Conservation (phyloP, 1,140 invertebrate species). For the Zaprionus gabonicus region DNA sequence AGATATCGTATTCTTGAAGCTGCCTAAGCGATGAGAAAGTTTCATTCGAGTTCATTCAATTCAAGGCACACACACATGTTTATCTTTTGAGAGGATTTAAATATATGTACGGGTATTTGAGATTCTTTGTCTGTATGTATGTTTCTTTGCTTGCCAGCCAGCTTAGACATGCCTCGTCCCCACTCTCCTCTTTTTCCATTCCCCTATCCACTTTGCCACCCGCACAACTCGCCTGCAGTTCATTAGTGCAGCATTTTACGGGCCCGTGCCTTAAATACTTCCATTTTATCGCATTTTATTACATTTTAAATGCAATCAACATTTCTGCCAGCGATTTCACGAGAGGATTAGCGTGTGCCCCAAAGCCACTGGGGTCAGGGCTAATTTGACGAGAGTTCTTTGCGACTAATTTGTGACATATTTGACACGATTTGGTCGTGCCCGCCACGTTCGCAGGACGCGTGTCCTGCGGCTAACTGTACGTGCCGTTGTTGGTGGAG, state of each 20-base stretch:
- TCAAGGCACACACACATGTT: not conserved
- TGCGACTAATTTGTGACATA: conserved; percentile 51
- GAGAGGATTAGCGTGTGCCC: conserved; percentile 15
- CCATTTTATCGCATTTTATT: conserved; percentile 64
- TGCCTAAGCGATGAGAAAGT: not conserved
- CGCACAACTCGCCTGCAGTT: conserved; percentile 59
- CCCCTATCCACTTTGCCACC: not conserved
- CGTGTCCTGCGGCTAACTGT: conserved; percentile 26
- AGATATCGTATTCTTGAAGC: not conserved
- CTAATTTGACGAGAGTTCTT: conserved; percentile 55
- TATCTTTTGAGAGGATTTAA: not conserved
- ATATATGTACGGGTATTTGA: not conserved
- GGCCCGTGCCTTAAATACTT: conserved; percentile 81
- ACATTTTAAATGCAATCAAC: conserved; percentile 78
- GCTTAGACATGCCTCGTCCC: not conserved
- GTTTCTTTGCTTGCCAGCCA: conserved; percentile 38
- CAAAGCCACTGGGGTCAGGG: conserved; percentile 38
- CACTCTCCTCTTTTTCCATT: not conserved
- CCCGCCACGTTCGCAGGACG: conserved; percentile 27
- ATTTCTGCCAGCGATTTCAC: conserved; percentile 33
- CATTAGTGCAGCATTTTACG: conserved; percentile 81
- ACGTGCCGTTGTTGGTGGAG: not conserved
- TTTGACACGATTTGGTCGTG: conserved; percentile 15
- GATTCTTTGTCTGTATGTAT: not conserved
- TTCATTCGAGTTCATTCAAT: not conserved